phyloP scores from a whole-genome alignment of 2,888 invertebrate species.

The Acronicta psi region DNA sequence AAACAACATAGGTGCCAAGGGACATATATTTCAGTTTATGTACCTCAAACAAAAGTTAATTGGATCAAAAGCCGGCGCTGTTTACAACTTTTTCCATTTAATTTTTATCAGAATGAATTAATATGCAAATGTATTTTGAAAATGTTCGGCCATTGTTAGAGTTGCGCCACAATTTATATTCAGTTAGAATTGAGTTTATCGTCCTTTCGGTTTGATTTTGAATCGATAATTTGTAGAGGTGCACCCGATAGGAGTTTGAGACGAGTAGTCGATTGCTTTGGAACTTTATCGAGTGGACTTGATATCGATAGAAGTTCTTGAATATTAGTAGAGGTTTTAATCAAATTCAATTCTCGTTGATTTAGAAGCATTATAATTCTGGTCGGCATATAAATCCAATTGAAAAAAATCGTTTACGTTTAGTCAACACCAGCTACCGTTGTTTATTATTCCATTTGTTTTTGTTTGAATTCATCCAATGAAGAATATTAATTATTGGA shows the following conservation, averaged over 20 bases:
- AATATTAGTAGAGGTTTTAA: conserved; percentile 7
- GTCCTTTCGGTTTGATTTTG: conserved; percentile 21
- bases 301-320: conserved; percentile 21
- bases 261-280: conserved; percentile 23
- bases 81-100: conserved; percentile 37
- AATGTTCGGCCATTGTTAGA: conserved; percentile 45
- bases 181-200: conserved; percentile 31
- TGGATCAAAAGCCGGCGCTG: conserved; percentile 31
- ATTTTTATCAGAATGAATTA: conserved; percentile 51
- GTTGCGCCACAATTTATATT: conserved; percentile 36
- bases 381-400: no score
- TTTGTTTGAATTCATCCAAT: no score
- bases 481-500: no score
- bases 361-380: background rate
- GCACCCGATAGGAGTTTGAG: conserved; percentile 16
- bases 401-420: background rate
- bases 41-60: conserved; percentile 33
- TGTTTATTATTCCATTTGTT: no score
- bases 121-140: conserved; percentile 54
- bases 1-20: background rate
- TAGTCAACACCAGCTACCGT: no score
- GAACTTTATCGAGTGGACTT: conserved; percentile 36
- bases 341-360: conserved; percentile 7
- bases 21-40: background rate
- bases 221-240: conserved; percentile 41